A percentile compares a stretch with the other conserved stretches of the same genome.
phyloP scores from a whole-genome alignment of 37 sponge, comb jelly and placozoan species.

The Eunapius fragilis region DNA sequence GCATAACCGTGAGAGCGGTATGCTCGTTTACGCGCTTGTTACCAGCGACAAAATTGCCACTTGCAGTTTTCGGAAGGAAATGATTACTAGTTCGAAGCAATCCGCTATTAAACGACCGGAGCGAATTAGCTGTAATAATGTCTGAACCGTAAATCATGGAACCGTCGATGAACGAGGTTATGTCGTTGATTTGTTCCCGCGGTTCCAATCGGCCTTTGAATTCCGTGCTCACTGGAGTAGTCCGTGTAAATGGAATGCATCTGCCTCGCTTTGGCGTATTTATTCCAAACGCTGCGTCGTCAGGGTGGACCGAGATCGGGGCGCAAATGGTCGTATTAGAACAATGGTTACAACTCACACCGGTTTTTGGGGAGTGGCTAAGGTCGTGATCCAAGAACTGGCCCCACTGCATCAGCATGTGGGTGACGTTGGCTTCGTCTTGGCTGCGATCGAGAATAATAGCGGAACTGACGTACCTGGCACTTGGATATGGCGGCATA shows the following conservation, averaged over 20 bases:
- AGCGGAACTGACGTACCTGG: conserved; percentile 60
- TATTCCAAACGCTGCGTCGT: conserved; percentile 42
- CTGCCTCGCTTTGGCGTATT: conserved; percentile 17
- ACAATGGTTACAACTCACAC: conserved; percentile 19
- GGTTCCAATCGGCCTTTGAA: conserved; percentile 7
- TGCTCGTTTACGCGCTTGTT: conserved; percentile 92
- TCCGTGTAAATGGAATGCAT: conserved; percentile 69
- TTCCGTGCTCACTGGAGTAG: conserved; percentile 42
- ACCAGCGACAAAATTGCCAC: conserved; percentile 74
- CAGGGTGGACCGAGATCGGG: conserved; percentile 47
- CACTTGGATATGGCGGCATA: conserved; percentile 75
- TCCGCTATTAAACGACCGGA: conserved; percentile 53
- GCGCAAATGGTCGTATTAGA: conserved; percentile 31
- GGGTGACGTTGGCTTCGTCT: conserved; percentile 63
- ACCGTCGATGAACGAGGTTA: conserved; percentile 76
- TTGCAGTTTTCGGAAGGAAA: not conserved
- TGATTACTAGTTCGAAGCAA: conserved; percentile 17
- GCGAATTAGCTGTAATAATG: not conserved
- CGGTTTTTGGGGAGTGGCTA: conserved; percentile 28
- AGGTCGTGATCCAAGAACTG: conserved; percentile 97
- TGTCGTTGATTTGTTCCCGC: conserved; percentile 66
- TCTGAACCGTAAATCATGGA: conserved; percentile 79
- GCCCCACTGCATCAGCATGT: conserved; percentile 95
- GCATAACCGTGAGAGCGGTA: conserved; percentile 87
- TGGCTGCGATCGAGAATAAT: conserved; percentile 18